A percentile compares a stretch with the other conserved stretches of the same genome.
Evolutionary conservation across 2,113 vertebrate genomes (phyloP).

Genomic region (Oenanthe oenanthe): DNA sequence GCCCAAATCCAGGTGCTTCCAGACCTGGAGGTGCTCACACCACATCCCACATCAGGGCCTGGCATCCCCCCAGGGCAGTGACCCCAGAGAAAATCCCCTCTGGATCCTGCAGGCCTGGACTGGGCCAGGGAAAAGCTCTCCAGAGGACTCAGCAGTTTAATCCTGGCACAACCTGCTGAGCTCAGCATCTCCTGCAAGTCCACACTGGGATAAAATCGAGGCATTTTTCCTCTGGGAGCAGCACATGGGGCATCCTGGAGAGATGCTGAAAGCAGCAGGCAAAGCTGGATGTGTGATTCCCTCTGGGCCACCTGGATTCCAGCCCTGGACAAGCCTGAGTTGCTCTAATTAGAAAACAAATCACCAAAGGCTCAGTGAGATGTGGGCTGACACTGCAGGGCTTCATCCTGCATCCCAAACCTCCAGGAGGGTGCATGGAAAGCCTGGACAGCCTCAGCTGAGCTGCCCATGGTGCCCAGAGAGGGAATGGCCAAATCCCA

Average conservation of each 20-base stretch:
- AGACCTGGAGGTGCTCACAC: background rate
- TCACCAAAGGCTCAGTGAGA: background rate
- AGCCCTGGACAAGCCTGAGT: background rate
- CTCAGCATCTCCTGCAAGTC: background rate
- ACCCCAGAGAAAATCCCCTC: background rate
- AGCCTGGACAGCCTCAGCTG: background rate
- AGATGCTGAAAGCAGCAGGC: rapidly evolving
- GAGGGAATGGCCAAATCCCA: background rate
- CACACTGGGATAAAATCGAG: rapidly evolving
- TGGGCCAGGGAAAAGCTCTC: background rate
- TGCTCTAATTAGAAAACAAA: background rate
- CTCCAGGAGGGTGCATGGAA: background rate
- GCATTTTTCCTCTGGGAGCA: background rate
- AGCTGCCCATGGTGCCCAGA: rapidly evolving
- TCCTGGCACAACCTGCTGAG: background rate
- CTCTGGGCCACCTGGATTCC: background rate
- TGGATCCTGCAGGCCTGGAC: background rate
- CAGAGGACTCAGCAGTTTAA: background rate
- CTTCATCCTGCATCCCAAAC: background rate
- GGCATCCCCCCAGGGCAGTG: background rate
- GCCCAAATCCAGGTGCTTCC: rapidly evolving
- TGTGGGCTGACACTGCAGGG: background rate
- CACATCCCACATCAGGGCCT: background rate
- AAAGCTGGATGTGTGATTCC: rapidly evolving
- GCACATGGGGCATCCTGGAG: rapidly evolving